Evolutionary conservation across 2,113 vertebrate species (phyloP).

Genomic region (Amphiprion percula): DNA sequence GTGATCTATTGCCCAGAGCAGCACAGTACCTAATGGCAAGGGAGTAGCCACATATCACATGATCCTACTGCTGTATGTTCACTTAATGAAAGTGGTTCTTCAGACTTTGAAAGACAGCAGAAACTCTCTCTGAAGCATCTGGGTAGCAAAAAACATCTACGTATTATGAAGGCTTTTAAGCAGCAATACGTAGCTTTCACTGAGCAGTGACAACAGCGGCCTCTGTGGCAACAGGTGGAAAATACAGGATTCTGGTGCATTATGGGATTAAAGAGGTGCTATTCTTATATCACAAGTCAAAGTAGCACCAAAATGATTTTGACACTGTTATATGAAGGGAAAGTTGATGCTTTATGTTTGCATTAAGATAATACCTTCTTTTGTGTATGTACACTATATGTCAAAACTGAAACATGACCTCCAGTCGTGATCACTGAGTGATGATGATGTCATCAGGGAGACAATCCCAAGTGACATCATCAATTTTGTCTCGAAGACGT

Average conservation of each 20-base stretch:
- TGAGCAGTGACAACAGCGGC: too few species aligned
- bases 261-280: too few species aligned
- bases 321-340: too few species aligned
- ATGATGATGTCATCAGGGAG: conserved; percentile 10
- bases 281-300: too few species aligned
- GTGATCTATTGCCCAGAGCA: conserved; percentile 58
- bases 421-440: too few species aligned
- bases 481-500: not conserved
- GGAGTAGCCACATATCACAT: conserved; percentile 48
- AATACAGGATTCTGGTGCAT: too few species aligned
- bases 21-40: conserved; percentile 21
- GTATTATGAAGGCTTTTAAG: not conserved
- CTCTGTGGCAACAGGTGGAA: too few species aligned
- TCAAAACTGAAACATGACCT: too few species aligned
- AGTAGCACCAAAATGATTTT: too few species aligned
- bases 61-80: conserved; percentile 24
- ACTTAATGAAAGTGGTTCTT: conserved; percentile 29
- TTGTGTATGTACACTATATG: too few species aligned
- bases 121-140: not conserved
- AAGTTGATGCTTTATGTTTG: too few species aligned
- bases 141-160: not conserved
- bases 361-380: too few species aligned
- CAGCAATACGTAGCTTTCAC: not conserved
- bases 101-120: not conserved
- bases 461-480: not conserved